These are phyloP conservation scores for Macropus fuliginosus DNA, from an alignment of 2,797 vertebrate genomes.

Conservation along the genomic window DNA sequence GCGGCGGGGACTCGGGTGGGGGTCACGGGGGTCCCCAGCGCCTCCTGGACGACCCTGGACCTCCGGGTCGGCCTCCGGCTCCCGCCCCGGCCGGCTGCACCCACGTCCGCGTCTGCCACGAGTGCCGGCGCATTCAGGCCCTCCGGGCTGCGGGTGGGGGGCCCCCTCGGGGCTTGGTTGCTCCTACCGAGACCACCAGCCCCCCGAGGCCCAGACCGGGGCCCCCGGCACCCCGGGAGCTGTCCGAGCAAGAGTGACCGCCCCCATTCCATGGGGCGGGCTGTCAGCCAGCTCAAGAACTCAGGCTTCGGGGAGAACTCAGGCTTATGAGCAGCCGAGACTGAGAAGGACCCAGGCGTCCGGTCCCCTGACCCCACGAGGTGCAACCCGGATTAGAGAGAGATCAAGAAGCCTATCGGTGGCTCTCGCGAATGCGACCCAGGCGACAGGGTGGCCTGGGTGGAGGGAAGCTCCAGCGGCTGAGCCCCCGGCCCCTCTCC, in stretches of 20 bases:
- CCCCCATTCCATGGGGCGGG: slow-evolving; percentile 58
- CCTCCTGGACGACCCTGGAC: slow-evolving; percentile 82
- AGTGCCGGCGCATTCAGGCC: slow-evolving; percentile 93
- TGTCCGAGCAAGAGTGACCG: slow-evolving; percentile 84
- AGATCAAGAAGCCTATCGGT: neutral
- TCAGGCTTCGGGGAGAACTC: slow-evolving; percentile 18
- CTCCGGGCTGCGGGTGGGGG: slow-evolving; percentile 80
- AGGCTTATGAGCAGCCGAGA: neutral
- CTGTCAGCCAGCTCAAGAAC: slow-evolving; percentile 77
- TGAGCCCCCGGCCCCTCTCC: neutral
- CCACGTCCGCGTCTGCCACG: slow-evolving; percentile 94
- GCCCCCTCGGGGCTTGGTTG: slow-evolving; percentile 66
- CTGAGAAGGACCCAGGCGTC: neutral
- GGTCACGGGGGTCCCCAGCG: slow-evolving; percentile 85
- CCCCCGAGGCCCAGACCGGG: slow-evolving; percentile 72
- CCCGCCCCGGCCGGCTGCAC: slow-evolving; percentile 86
- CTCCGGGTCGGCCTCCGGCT: slow-evolving; percentile 78
- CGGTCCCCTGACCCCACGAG: neutral
- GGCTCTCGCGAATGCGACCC: slow-evolving; percentile 55
- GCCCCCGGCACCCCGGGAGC: slow-evolving; percentile 74
- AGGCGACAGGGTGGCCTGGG: slow-evolving; percentile 58
- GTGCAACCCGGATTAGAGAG: slow-evolving; percentile 3
- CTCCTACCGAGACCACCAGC: slow-evolving; percentile 66
- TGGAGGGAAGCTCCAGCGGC: neutral
- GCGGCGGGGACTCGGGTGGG: slow-evolving; percentile 81